Evolutionary conservation across 64 coral and sea anemone genomes (phyloP), one percentile per base, ranked within the genome.

Genomic region (Stichodactyla mertensii): DNA sequence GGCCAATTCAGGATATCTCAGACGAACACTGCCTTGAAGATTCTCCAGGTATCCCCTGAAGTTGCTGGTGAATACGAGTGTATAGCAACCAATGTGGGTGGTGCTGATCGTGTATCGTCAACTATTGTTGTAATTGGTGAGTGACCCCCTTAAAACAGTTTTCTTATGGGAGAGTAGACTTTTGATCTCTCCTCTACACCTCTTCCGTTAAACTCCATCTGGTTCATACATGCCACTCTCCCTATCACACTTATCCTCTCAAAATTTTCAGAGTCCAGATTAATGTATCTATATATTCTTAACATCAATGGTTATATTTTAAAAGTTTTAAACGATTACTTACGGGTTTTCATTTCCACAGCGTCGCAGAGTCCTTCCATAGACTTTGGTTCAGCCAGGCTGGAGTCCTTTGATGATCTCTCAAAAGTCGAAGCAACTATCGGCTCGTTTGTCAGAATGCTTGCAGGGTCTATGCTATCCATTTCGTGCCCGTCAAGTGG

Each of bases 1-100:
- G 61, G 85, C n/a, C 78, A 87, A n/a, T 87, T 87, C 16, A 78
- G 53, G 56, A 83, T 19, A 45, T 86, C 80, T 18, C 78, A n/a
- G 8, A 81, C 78, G 60, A 56, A 87, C 77, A 54, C 78, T 20
- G 58, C 81, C 9, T 69, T 96, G 70, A 84, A 28, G 18, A 88
- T 92, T 56, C 4, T 83, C 0, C 85, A 78, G 62, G 27, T 96
- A 56, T 80, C 67, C 13, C 16, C 74, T 54, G 81, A 88, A 26
- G 88, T 86, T 71, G 64, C 84, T n/a, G 94, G 94, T 4, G 85
- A 87, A n/a, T 88, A 90, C 56, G 87, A 96, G 24, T 96, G 94
- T 36, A 69, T 92, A 10, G 94, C 91, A 22, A 82, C 31, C 1
- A 96, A 96, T 87, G 54, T 89, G 11, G 94, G 91, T 22, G 94